These are phyloP conservation scores for Triplophysa dalaica DNA, from an alignment of 2,113 vertebrate species.

Conservation along the genomic window DNA sequence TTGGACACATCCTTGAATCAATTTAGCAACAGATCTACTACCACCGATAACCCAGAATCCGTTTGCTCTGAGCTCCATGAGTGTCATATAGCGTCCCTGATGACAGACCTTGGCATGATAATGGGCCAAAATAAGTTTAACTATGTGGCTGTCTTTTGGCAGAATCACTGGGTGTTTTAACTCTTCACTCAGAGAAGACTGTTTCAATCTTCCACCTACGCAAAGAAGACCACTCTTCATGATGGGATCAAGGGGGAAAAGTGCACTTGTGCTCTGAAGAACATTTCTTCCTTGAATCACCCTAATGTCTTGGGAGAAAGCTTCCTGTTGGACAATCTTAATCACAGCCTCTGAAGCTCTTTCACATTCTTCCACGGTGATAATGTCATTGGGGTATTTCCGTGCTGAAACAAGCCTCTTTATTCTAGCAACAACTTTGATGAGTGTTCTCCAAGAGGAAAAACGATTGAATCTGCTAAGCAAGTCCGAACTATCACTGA, in stretches of 20 bases:
- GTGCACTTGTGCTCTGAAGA: background rate
- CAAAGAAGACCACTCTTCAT: no score
- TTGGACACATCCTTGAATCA: background rate
- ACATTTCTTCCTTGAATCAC: background rate
- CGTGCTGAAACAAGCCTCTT: background rate
- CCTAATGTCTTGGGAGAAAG: background rate
- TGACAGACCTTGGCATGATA: slow-evolving; percentile 28
- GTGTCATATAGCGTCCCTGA: background rate
- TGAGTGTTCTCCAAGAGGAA: no score
- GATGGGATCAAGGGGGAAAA: slow-evolving; percentile 38
- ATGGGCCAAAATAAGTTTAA: slow-evolving; percentile 27
- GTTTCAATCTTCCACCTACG: background rate
- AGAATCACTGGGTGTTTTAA: slow-evolving; percentile 29
- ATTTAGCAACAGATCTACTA: no score
- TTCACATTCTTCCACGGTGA: background rate
- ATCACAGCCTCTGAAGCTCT: background rate
- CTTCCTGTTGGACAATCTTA: background rate
- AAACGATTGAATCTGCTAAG: no score
- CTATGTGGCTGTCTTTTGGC: slow-evolving; percentile 12
- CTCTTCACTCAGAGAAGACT: slow-evolving; percentile 2
- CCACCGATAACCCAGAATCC: background rate
- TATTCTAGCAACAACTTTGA: background rate
- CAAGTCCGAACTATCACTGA: no score
- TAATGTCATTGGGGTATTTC: background rate
- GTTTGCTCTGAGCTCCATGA: background rate